Evolutionary conservation across 2,113 vertebrate species (phyloP).

Genomic region (Thunnus thynnus): DNA sequence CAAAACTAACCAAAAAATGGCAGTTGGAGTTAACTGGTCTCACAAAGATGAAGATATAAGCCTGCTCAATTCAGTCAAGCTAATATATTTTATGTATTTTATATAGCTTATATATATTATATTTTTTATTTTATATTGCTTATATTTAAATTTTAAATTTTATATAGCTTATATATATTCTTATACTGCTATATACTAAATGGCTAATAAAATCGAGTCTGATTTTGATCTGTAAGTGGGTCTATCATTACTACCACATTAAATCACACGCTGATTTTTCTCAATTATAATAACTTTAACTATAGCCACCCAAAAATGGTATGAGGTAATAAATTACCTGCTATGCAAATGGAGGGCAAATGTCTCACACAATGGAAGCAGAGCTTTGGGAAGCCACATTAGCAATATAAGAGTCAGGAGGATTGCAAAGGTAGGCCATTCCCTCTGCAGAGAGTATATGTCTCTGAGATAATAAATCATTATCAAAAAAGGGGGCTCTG

Average conservation of each 20-base stretch:
- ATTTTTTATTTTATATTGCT: too few species aligned
- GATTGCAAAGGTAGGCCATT: constrained; percentile 47
- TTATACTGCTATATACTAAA: background rate
- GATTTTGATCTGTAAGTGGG: background rate
- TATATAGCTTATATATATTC: too few species aligned
- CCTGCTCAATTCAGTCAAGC: background rate
- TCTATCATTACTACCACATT: background rate
- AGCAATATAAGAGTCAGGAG: constrained; percentile 1
- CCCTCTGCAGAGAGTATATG: constrained; percentile 35
- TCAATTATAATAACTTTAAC: background rate
- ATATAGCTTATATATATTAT: too few species aligned
- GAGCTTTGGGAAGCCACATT: constrained; percentile 15
- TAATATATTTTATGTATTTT: background rate
- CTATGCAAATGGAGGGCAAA: constrained; percentile 4
- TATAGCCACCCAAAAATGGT: background rate
- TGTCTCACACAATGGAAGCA: constrained; percentile 17
- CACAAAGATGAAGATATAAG: background rate
- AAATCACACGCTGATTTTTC: background rate
- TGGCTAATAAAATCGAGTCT: background rate
- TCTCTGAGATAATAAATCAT: constrained; percentile 67
- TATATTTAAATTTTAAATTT: too few species aligned
- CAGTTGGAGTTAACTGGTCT: background rate
- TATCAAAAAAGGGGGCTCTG: constrained; percentile 12
- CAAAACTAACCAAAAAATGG: background rate
- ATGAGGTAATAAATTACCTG: background rate